Conservation (phyloP, 2,797 vertebrate genomes). For the Sphenopsis melanotis region DNA sequence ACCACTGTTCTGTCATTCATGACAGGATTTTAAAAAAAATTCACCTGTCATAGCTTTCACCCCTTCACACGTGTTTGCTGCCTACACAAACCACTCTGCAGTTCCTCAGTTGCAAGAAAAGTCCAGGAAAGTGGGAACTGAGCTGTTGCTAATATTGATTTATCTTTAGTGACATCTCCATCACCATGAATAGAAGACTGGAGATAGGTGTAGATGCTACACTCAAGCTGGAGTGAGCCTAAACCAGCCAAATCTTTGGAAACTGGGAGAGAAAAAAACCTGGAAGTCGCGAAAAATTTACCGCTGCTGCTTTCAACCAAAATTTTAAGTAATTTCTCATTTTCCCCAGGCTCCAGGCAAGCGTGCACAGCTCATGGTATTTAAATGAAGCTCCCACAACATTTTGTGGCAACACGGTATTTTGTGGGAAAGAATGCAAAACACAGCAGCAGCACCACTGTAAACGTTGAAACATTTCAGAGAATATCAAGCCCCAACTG, state of each 20-base stretch:
- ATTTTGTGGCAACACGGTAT: conserved; percentile 19
- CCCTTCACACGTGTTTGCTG: neutral
- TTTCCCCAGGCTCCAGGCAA: neutral
- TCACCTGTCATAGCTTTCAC: neutral
- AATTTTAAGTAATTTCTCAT: neutral
- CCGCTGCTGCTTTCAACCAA: neutral
- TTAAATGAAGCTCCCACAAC: conserved; percentile 58
- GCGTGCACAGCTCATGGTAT: conserved; percentile 12
- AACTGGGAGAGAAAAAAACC: neutral
- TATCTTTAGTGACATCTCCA: neutral
- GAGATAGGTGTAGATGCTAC: neutral
- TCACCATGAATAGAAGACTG: neutral
- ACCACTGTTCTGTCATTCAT: neutral
- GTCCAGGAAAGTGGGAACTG: neutral
- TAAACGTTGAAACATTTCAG: conserved; percentile 48
- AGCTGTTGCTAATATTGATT: neutral
- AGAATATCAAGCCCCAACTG: conserved; percentile 11
- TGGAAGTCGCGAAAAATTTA: neutral
- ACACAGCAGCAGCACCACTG: conserved; percentile 57
- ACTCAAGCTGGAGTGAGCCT: neutral
- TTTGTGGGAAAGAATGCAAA: conserved; percentile 53
- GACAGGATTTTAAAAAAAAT: neutral
- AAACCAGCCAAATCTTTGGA: neutral
- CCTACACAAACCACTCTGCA: neutral
- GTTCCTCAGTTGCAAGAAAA: neutral